A percentile compares a stretch with the other conserved stretches of the same genome.
These are phyloP conservation scores for Pseudochromis fuscus DNA, from an alignment of 2,797 vertebrate genomes.

Conservation along the genomic window DNA sequence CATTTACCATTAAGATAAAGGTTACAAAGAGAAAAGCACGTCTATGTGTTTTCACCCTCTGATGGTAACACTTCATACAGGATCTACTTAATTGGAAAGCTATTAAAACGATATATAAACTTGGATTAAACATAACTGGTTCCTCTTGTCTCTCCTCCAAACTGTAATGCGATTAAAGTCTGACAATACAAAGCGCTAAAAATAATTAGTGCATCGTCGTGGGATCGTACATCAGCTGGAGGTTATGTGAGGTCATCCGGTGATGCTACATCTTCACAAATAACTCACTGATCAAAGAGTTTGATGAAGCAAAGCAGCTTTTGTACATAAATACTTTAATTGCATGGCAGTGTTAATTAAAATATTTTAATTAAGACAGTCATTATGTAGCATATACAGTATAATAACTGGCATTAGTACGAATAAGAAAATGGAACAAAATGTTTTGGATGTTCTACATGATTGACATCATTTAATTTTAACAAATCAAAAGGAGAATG, in stretches of 20 bases:
- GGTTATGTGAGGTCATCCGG: neutral
- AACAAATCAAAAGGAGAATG: neutral
- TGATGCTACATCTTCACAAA: neutral
- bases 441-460: neutral
- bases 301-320: no score
- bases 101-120: constrained; percentile 1
- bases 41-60: neutral
- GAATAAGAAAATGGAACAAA: neutral
- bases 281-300: neutral
- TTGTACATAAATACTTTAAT: neutral
- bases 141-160: neutral
- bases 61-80: neutral
- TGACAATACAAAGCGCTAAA: neutral
- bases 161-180: neutral
- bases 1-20: constrained; percentile 30
- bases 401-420: neutral
- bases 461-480: neutral
- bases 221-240: neutral
- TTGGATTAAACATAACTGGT: neutral
- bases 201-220: neutral
- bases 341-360: neutral
- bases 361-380: no score
- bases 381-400: neutral
- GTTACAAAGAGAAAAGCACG: neutral
- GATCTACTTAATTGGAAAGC: neutral